phyloP scores from a whole-genome alignment of 2,113 vertebrate species.

The Sebastes schlegelii region DNA sequence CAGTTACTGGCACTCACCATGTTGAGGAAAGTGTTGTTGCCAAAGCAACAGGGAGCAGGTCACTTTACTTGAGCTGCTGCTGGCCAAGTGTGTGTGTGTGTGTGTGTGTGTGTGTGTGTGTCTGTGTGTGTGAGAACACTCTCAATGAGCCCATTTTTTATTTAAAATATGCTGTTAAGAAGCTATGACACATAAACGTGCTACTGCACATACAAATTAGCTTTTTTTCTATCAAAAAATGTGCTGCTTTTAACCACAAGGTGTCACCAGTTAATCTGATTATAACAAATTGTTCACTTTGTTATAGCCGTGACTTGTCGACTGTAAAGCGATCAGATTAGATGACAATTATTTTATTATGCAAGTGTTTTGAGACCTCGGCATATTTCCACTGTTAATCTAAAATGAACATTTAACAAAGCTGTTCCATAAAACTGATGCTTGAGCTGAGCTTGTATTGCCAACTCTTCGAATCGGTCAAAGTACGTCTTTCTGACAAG shows the following conservation, averaged over 20 bases:
- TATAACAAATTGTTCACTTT: no score
- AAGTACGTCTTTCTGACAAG: background rate
- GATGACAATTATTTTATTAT: background rate
- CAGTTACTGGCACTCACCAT: background rate
- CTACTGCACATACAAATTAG: background rate
- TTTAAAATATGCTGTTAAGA: background rate
- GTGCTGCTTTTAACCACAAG: constrained; percentile 5
- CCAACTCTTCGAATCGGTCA: background rate
- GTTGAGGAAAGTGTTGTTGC: constrained; percentile 12
- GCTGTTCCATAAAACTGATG: no score
- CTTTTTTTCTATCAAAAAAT: background rate
- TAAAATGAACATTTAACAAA: background rate
- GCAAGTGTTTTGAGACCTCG: background rate
- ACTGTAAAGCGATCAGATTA: background rate
- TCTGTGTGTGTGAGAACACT: background rate
- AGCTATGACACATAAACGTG: background rate
- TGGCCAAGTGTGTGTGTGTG: constrained; percentile 4
- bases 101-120: constrained; percentile 11
- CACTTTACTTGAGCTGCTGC: background rate
- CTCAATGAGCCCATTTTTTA: background rate
- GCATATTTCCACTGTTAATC: background rate
- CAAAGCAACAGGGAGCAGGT: constrained; percentile 17
- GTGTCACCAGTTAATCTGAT: background rate
- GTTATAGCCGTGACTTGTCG: no score
- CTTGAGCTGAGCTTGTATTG: background rate